Evolutionary conservation across 2,113 vertebrate genomes (phyloP), one percentile per base, ranked within the genome.

Genomic region (Rhabdomys dilectus): DNA sequence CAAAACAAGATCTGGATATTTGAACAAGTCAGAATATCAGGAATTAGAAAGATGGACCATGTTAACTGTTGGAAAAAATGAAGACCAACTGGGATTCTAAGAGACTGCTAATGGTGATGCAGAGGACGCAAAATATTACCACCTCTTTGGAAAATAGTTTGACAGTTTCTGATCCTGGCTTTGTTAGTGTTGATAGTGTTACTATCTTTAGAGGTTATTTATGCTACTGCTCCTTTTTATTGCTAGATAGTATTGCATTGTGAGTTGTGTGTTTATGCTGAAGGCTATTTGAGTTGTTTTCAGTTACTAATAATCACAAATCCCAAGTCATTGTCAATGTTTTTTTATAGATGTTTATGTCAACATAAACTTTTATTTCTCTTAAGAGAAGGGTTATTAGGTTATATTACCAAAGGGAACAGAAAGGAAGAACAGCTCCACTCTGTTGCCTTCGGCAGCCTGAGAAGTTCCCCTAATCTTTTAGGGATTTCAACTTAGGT

Each of bases 281-380:
- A 68, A 76, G n/a, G 48, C 60, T 39, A 82, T 21, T 88, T 75
- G 13, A 36, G 0, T 70, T 51, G 60, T 62, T 89, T 96, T 60
- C 26, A 84, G 45, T 84, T 92, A 45, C 56, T 68, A 26, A 8
- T 75, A 48, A 75, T 89, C 73, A 89, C 76, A 36, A 78, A 77
- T 85, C 51, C 51, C 45, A 84, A 76, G 31, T 68, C 21, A 51
- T 26, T 53, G 39, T 62, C 62, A 93, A 64, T 15, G 48, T 48
- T 89, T 58, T n/a, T 68, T 53, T 51, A 31, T 78, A 77, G 56
- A 34, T 70, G 89, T 89, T 90, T 76, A 70, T 72, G 31, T 72
- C 36, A 85, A 90, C 53, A 53, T 72, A 93, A 93, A n/a, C 36
- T 72, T 93, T 72, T 72, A 90, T 73, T 93, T 90, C 42, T 93